Base-by-base conservation (phyloP, 2,113 vertebrate genomes). In the Syrrhaptes paradoxus region DNA sequence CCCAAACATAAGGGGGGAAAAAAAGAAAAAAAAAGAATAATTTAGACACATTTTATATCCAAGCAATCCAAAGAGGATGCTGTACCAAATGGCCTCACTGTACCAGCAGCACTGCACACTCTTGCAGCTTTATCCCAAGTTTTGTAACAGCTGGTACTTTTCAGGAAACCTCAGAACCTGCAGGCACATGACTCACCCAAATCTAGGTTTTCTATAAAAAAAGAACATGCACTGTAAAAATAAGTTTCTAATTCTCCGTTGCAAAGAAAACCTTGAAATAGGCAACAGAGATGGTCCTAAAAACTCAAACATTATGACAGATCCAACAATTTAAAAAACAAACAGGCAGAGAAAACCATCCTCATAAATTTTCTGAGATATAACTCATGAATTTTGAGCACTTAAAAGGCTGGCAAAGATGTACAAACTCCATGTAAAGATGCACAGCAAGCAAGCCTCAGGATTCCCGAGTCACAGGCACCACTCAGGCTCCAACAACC, bases 81-180 rank as follows among this genome's bases (percentile, higher is more conserved):
- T 36, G 20, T 9, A 34, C 6, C 51, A 22, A 82, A 45, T 25
- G 34, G 14, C 10, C 34, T 78, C 24, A 18, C 46, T 20, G 9
- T 12, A 11, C 38, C 63, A 71, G 65, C 48, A 90, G 48, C 65
- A 24, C 66, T 34, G 13, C 48, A 61, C 0, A 1, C 36, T 76
- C 46, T 25, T 4, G 1, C 3, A 15, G 43, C 3, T 67, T 43
- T 61, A 85, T 6, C 17, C 48, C 65, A 62, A 54, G 18, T 2
- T 41, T 21, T 61, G 54, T 38, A 93, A 31, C 19, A 55, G 25
- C 36, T 55, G 18, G 6, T 29, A 65, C 82, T 85, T 84, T 38
- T 52, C 57, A 90, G 71, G 41, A 92, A 93, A 67, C 71, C 36
- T 65, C 62, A 76, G 67, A 65, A 83, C 49, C 62, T 88, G 67